Evolutionary conservation across 2,113 vertebrate genomes (phyloP).

Genomic region (Aphelocoma coerulescens): DNA sequence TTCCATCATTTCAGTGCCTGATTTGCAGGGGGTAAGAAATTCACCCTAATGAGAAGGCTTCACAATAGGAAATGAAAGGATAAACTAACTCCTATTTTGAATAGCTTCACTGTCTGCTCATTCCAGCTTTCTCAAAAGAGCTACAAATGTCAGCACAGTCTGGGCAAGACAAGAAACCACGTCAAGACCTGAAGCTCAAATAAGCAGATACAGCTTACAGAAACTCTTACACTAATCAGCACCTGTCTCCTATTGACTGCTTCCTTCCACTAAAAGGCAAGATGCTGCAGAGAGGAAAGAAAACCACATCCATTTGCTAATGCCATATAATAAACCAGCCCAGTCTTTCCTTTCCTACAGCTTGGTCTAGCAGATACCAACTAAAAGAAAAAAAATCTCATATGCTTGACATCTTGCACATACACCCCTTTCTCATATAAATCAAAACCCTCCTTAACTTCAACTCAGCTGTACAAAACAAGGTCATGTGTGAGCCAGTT

Average conservation of each 20-base stretch:
- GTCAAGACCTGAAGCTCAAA: background rate
- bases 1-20: background rate
- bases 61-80: background rate
- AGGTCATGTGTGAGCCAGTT: background rate
- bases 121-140: background rate
- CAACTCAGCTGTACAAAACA: background rate
- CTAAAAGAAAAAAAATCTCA: background rate
- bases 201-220: background rate
- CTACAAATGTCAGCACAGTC: background rate
- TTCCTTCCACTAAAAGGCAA: background rate
- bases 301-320: background rate
- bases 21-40: background rate
- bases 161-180: background rate
- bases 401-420: background rate
- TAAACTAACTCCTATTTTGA: background rate
- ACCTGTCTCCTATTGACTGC: background rate
- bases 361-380: background rate
- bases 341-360: background rate
- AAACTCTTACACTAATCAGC: background rate
- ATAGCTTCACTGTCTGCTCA: background rate
- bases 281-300: background rate
- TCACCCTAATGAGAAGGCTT: background rate
- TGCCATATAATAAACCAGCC: background rate
- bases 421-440: background rate
- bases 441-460: background rate